Evolutionary conservation across 2,113 vertebrate species (phyloP), one percentile per base, ranked within the genome.

Genomic region (Ursus arctos): DNA sequence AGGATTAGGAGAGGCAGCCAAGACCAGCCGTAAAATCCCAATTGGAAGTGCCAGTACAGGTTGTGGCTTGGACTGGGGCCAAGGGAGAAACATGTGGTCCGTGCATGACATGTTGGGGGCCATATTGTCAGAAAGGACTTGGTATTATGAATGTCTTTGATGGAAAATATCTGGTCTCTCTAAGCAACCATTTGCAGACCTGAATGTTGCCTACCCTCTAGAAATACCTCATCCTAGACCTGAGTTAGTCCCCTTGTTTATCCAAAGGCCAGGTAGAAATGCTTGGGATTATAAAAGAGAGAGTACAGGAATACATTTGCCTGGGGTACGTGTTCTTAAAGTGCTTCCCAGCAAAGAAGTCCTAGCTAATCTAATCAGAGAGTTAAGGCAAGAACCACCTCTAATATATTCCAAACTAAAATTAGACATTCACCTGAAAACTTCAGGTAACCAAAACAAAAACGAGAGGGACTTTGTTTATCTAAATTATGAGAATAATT

Each of bases 401-500:
- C 77, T 88, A 94, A 94, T 97, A 90, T 43, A 97, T 88, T 85
- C 71, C 92, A 85, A 96, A 59, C 96, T 87, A 94, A 94, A 98
- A 97, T 96, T 96, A 98, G 97, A 97, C 79, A 82, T 79, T 95
- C 77, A 63, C 88, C 88, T 97, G 88, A 96, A 98, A 97, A 97
- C 94, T 88, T 51, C 93, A 98, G 97, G 97, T 97, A 96, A 83
- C 76, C n/a, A 0, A 97, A 97, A 97, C 92, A 97, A 97, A 97
- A 98, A 88, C 0, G 49, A 97, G 76, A 36, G 80, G 59, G 43
- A 86, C 80, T 94, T 96, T 98, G 94, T 96, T 98, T 98, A 96
- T 97, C 98, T 97, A 98, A 97, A 98, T 97, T 91, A 98, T 96
- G 91, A 97, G 65, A 77, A 92, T 97, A 98, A 98, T 98, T 97